Conservation (phyloP, 37 sponge, comb jelly and placozoan genomes). For the Halichondria panicea region DNA sequence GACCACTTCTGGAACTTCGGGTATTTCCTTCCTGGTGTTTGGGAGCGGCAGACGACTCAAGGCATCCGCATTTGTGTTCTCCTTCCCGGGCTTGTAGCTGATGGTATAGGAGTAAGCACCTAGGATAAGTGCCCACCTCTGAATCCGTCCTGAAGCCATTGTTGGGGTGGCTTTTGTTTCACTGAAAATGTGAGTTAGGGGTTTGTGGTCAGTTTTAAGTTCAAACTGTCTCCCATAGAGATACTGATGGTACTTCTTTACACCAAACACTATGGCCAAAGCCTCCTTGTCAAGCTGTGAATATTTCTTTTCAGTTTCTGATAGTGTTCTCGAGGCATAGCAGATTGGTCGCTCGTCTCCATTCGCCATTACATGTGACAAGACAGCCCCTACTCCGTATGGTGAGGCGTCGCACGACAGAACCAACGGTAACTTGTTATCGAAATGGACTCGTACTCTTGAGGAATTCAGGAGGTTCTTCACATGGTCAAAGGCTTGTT, state of each 20-base stretch:
- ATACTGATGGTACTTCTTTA: slow-evolving; percentile 1
- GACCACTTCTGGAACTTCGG: slow-evolving; percentile 4
- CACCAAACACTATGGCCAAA: neutral
- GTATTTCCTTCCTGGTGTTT: neutral
- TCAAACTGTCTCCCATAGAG: slow-evolving; percentile 1
- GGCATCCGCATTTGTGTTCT: slow-evolving; percentile 1
- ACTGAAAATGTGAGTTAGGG: no score
- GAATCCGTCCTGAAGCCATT: no score
- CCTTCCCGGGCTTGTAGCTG: no score
- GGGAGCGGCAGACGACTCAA: slow-evolving; percentile 1
- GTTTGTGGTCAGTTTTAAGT: slow-evolving; percentile 10
- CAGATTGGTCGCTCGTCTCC: slow-evolving; percentile 32
- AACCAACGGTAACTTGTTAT: slow-evolving; percentile 2
- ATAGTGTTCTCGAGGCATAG: slow-evolving; percentile 23
- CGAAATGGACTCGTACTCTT: slow-evolving; percentile 30
- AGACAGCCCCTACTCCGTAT: slow-evolving; percentile 39
- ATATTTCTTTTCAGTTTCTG: neutral
- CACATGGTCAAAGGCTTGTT: neutral
- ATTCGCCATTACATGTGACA: slow-evolving; percentile 33
- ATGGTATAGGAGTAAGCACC: no score
- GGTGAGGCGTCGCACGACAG: slow-evolving; percentile 32
- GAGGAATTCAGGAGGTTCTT: slow-evolving; percentile 29
- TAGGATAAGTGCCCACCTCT: no score
- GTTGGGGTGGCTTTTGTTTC: no score
- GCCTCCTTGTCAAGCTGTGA: slow-evolving; percentile 14